phyloP scores from a whole-genome alignment of 2,888 invertebrate species.

The Philhelius pedissequus region DNA sequence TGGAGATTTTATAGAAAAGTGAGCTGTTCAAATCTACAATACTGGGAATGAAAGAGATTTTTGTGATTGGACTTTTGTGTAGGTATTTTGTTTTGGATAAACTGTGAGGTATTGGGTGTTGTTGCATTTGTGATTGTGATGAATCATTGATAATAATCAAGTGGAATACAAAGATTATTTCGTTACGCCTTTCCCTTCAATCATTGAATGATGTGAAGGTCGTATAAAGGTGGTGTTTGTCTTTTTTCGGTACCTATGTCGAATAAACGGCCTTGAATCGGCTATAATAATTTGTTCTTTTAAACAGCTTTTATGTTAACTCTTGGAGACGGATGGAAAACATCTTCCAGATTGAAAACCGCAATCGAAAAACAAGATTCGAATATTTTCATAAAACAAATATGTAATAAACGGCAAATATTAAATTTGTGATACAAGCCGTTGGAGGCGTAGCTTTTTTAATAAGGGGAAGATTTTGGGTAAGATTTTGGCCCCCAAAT shows the following conservation, averaged over 20 bases:
- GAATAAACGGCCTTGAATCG: neutral
- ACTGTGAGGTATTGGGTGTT: neutral
- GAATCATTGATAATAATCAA: neutral
- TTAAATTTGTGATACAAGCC: no score
- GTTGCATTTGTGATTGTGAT: neutral
- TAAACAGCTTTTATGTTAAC: no score
- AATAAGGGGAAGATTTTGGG: no score
- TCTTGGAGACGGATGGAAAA: no score
- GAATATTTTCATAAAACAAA: no score
- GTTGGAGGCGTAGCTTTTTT: no score
- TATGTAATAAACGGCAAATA: no score
- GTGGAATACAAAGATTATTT: neutral
- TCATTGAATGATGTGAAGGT: neutral
- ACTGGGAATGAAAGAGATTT: slow-evolving; percentile 25
- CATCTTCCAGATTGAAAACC: no score
- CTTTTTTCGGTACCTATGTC: neutral
- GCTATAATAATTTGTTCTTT: neutral
- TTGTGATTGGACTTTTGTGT: neutral
- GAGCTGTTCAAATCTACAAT: slow-evolving; percentile 39
- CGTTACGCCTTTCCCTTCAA: neutral
- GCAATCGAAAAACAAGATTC: no score
- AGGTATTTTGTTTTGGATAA: neutral
- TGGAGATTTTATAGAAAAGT: slow-evolving; percentile 9
- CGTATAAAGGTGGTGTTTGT: neutral
- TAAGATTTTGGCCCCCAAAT: no score